These are phyloP conservation scores for Oreocharis arfaki DNA, from an alignment of 2,113 vertebrate genomes.

Conservation along the genomic window DNA sequence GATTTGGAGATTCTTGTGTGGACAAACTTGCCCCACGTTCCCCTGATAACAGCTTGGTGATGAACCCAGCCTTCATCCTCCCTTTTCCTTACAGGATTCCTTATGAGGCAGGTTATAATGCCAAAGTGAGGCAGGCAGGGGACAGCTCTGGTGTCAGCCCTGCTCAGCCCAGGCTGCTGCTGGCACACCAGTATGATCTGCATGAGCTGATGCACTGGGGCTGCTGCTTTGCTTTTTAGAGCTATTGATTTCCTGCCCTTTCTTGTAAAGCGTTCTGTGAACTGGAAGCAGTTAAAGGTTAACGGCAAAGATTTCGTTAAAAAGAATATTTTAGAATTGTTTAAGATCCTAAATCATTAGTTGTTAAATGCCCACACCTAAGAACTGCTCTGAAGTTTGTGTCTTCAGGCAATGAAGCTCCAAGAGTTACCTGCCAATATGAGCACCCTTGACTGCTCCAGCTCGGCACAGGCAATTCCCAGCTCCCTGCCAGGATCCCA, in stretches of 20 bases:
- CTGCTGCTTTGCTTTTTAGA: conserved; percentile 39
- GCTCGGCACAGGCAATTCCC: not conserved
- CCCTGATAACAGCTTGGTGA: not conserved
- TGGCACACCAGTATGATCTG: not conserved
- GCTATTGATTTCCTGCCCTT: conserved; percentile 62
- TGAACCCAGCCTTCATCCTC: not conserved
- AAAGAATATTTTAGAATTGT: conserved; percentile 42
- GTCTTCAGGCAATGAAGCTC: not conserved
- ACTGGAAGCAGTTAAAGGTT: conserved; percentile 65
- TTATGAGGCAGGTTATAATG: not conserved
- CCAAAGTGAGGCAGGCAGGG: not conserved
- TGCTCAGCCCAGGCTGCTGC: not conserved
- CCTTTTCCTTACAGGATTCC: not conserved
- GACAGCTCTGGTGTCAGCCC: not conserved
- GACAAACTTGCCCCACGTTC: not conserved
- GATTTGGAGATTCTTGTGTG: not conserved
- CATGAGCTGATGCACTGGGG: not conserved
- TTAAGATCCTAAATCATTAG: conserved; percentile 33
- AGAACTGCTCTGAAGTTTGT: not conserved
- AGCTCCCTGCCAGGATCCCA: not conserved
- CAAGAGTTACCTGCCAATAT: not conserved
- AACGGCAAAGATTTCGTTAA: conserved; percentile 40
- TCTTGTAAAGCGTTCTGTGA: conserved; percentile 46
- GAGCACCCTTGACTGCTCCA: not conserved
- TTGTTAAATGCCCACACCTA: not conserved